Percentiles rank a stretch among this genome's conserved stretches.
Evolutionary conservation across 2,797 vertebrate genomes (phyloP).

Genomic region (Chromobotia macracanthus): DNA sequence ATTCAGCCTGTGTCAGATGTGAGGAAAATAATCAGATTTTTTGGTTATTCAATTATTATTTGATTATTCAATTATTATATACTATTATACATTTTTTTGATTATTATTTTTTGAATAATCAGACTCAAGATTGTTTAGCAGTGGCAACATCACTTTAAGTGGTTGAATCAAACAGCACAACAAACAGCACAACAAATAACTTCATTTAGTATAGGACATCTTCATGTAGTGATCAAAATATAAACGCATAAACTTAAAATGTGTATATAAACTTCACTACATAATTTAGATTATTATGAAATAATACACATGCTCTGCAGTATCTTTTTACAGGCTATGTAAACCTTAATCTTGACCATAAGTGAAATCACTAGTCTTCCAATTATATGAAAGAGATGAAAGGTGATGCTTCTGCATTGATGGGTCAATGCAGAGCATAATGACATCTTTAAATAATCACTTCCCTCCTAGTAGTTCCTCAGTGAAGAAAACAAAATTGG

Average conservation of each 20-base stretch:
- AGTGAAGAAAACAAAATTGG: slow-evolving; percentile 25
- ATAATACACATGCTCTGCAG: background rate
- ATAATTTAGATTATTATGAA: background rate
- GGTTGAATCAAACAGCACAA: background rate
- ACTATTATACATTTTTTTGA: too few species aligned
- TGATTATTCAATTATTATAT: too few species aligned
- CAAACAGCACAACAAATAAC: slow-evolving; percentile 4
- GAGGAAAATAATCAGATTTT: too few species aligned
- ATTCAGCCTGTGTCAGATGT: too few species aligned
- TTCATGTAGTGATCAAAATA: background rate
- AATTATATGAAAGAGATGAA: background rate
- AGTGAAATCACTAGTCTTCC: background rate
- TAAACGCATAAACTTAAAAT: slow-evolving; percentile 4
- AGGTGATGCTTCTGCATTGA: too few species aligned
- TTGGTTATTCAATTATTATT: too few species aligned
- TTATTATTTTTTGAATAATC: too few species aligned
- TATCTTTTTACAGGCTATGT: slow-evolving; percentile 1
- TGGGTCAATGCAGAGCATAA: background rate
- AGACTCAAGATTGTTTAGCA: background rate
- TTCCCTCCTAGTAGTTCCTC: background rate
- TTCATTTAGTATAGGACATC: background rate
- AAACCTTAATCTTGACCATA: background rate
- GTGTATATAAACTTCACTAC: background rate
- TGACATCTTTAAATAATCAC: background rate
- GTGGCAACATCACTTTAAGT: background rate